Evolutionary conservation across 2,113 vertebrate species (phyloP).

Genomic region (Stomatorhinus ivindoensis): DNA sequence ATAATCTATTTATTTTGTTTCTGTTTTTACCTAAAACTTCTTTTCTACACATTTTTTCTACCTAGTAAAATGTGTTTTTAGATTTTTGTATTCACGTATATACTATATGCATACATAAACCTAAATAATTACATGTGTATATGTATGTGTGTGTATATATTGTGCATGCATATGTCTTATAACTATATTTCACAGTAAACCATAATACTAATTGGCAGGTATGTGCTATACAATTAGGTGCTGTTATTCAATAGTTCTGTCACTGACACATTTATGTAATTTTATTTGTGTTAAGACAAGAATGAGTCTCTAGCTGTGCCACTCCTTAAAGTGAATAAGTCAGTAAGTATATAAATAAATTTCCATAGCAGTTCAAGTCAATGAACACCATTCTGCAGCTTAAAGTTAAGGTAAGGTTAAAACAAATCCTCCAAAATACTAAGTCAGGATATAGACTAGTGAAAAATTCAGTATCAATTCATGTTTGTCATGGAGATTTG

Average conservation of each 20-base stretch:
- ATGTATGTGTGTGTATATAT: slow-evolving; percentile 42
- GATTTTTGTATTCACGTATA: slow-evolving; percentile 38
- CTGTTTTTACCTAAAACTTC: slow-evolving; percentile 25
- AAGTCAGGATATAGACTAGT: background rate
- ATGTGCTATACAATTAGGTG: background rate
- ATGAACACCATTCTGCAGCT: slow-evolving; percentile 1
- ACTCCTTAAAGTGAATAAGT: slow-evolving; percentile 6
- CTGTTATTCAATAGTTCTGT: background rate
- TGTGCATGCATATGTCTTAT: slow-evolving; percentile 27
- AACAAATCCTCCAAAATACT: background rate
- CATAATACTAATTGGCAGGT: slow-evolving; percentile 4
- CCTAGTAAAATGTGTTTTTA: slow-evolving; percentile 38
- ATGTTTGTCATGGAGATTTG: slow-evolving; percentile 33
- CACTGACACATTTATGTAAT: background rate
- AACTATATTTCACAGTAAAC: slow-evolving; percentile 7
- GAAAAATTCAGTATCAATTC: slow-evolving; percentile 27
- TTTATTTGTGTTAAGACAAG: background rate
- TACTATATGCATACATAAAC: slow-evolving; percentile 32
- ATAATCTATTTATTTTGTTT: slow-evolving; percentile 31
- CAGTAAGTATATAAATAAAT: background rate
- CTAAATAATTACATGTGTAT: slow-evolving; percentile 41
- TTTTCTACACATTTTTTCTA: slow-evolving; percentile 27
- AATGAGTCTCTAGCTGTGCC: background rate
- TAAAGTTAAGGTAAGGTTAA: background rate
- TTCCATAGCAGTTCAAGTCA: background rate